These are phyloP conservation scores for Gallinago undulata DNA, from an alignment of 2,113 vertebrate species.

Conservation along the genomic window DNA sequence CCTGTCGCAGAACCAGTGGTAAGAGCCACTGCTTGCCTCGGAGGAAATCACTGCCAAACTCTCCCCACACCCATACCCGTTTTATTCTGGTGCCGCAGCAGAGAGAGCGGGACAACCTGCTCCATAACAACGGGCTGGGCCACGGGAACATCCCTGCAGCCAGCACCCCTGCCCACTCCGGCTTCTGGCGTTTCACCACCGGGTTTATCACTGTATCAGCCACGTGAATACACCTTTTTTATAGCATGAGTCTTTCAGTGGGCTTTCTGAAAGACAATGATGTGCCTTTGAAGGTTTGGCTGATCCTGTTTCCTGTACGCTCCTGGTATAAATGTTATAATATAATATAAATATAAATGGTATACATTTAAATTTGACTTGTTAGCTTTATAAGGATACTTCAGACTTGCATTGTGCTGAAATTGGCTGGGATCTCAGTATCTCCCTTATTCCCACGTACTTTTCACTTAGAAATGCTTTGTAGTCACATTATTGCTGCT, in stretches of 20 bases:
- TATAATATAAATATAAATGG: no score
- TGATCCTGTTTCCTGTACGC: slow-evolving; percentile 16
- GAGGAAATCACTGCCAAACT: not conserved
- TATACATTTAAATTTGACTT: slow-evolving; percentile 68
- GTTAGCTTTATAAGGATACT: slow-evolving; percentile 73
- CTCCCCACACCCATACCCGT: not conserved
- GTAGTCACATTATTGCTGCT: slow-evolving; percentile 85
- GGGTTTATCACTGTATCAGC: slow-evolving; percentile 17
- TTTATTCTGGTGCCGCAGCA: not conserved
- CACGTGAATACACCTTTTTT: slow-evolving; percentile 41
- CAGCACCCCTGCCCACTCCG: not conserved
- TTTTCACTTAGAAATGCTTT: slow-evolving; percentile 83
- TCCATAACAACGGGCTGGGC: rapidly evolving
- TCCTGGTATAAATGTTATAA: no score
- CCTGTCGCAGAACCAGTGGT: not conserved
- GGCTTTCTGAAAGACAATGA: slow-evolving; percentile 47
- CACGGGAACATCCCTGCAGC: not conserved
- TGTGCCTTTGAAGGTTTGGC: slow-evolving; percentile 32
- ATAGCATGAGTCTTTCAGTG: slow-evolving; percentile 13
- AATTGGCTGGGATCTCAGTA: slow-evolving; percentile 82
- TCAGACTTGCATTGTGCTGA: slow-evolving; percentile 69
- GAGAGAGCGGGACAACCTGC: not conserved
- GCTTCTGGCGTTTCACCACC: not conserved
- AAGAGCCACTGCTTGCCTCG: not conserved
- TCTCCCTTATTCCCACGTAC: slow-evolving; percentile 89